Evolutionary conservation across 2,113 vertebrate genomes (phyloP).

Genomic region (Notarius lentiginosus): DNA sequence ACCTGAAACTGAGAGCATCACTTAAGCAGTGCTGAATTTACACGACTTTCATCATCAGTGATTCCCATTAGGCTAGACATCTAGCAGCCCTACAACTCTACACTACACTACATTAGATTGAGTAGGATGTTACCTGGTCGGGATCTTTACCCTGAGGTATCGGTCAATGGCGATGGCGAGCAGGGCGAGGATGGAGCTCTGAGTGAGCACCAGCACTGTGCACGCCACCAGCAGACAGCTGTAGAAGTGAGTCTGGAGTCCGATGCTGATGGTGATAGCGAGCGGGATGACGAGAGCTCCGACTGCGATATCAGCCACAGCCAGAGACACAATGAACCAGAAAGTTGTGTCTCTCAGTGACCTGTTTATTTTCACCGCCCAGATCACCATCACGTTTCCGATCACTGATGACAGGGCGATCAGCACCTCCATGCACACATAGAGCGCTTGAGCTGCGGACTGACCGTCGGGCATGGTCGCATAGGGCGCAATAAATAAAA

Average conservation of each 20-base stretch:
- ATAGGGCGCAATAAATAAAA: slow-evolving; percentile 15
- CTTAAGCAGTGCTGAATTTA: not conserved
- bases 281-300: slow-evolving; percentile 94
- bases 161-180: slow-evolving; percentile 95
- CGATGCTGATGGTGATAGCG: slow-evolving; percentile 93
- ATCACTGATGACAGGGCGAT: slow-evolving; percentile 90
- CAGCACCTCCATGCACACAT: slow-evolving; percentile 91
- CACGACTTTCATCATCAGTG: not conserved
- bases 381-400: slow-evolving; percentile 96
- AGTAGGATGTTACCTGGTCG: slow-evolving; percentile 81
- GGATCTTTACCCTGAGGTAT: slow-evolving; percentile 95
- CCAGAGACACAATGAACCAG: slow-evolving; percentile 94
- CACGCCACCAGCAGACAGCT: slow-evolving; percentile 94
- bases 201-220: slow-evolving; percentile 92
- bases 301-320: slow-evolving; percentile 91
- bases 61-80: not conserved
- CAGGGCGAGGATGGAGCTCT: slow-evolving; percentile 96
- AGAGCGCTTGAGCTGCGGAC: slow-evolving; percentile 79
- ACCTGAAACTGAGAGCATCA: slow-evolving; percentile 1
- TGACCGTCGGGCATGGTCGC: slow-evolving; percentile 76
- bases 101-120: not conserved
- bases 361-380: slow-evolving; percentile 95
- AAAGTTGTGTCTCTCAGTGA: slow-evolving; percentile 92
- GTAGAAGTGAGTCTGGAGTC: slow-evolving; percentile 89
- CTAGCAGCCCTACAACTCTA: not conserved